phyloP scores from a whole-genome alignment of 2,888 invertebrate species.

The Leptinotarsa rubiginosa region DNA sequence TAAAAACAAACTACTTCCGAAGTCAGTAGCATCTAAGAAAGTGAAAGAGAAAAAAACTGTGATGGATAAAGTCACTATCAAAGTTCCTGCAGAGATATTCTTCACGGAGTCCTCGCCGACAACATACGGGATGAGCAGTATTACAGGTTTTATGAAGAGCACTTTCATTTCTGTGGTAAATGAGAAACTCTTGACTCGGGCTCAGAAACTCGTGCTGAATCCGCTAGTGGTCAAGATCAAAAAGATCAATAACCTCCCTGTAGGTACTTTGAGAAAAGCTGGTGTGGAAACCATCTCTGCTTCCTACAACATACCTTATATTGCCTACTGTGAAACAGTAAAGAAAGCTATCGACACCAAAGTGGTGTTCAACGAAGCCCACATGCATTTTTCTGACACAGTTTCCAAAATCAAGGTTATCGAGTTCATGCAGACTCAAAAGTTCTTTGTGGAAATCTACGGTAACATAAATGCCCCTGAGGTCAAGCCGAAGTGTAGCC shows the following conservation, averaged over 20 bases:
- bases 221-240: constrained; percentile 52
- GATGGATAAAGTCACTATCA: constrained; percentile 29
- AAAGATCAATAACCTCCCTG: constrained; percentile 50
- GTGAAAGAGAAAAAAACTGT: constrained; percentile 25
- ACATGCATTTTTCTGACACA: constrained; percentile 49
- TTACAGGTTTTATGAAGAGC: constrained; percentile 32
- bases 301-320: constrained; percentile 45
- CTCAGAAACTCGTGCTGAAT: constrained; percentile 51
- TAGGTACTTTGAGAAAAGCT: constrained; percentile 40
- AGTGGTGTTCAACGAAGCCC: constrained; percentile 50
- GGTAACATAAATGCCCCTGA: constrained; percentile 21
- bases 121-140: constrained; percentile 38
- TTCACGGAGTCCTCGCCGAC: constrained; percentile 47
- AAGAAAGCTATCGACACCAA: constrained; percentile 42
- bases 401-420: constrained; percentile 49
- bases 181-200: constrained; percentile 46
- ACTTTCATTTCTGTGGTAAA: constrained; percentile 44
- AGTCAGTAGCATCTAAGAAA: constrained; percentile 12
- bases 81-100: constrained; percentile 50
- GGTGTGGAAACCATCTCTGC: constrained; percentile 38
- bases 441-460: constrained; percentile 48
- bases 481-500: constrained; percentile 14
- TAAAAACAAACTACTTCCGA: constrained; percentile 20
- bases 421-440: constrained; percentile 48
- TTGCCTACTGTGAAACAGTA: constrained; percentile 44